Base-by-base conservation (phyloP, 2,113 vertebrate species). In the Seriola rivoliana region DNA sequence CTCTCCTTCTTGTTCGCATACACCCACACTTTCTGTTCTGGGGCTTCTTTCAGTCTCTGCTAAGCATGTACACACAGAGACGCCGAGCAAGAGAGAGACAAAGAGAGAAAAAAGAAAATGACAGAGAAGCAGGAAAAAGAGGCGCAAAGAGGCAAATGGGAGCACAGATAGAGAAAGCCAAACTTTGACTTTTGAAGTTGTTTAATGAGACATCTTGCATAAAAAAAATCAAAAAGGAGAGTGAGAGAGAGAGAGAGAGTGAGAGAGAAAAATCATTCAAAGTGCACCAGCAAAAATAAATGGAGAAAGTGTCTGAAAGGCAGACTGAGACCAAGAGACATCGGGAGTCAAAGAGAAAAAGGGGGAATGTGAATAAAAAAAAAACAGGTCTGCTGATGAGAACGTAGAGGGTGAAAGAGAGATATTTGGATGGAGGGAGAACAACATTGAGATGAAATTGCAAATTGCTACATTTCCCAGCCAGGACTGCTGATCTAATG, bases 121-220 rank as follows among this genome's bases (percentile, higher is more conserved):
- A 76, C 19, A 46, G 59, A 86, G 80, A 88, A 55, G 76, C 66
- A 69, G 46, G 70, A 65, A 73, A 81, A 66, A 80, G 86, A 90
- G 82, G 67, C 64, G 25, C 73, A 85, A 85, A 89, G 76, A 91
- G 84, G 78, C 88, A 88, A 91, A 88, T 80, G 87, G 91, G 91
- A 90, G 84, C 90, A 72, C 57, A 69, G 85, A 80, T 29, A 50
- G 68, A 88, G 68, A 85, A 91, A 89, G 82, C 70, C 89, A 91
- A 91, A 93, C 84, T 92, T 93, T 89, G 84, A 92, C 87, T 92
- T 93, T 85, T 93, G 73, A 92, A 91, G 89, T 92, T 92, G 80
- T 90, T 93, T 93, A 93, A 93, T 92, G 91, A 93, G 91, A 92
- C 84, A 80, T 86, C 70, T 77, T 89, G 82, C 75, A 85, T 86